Evolutionary conservation across 2,888 invertebrate genomes (phyloP).

Genomic region (Isotomurus palustris): DNA sequence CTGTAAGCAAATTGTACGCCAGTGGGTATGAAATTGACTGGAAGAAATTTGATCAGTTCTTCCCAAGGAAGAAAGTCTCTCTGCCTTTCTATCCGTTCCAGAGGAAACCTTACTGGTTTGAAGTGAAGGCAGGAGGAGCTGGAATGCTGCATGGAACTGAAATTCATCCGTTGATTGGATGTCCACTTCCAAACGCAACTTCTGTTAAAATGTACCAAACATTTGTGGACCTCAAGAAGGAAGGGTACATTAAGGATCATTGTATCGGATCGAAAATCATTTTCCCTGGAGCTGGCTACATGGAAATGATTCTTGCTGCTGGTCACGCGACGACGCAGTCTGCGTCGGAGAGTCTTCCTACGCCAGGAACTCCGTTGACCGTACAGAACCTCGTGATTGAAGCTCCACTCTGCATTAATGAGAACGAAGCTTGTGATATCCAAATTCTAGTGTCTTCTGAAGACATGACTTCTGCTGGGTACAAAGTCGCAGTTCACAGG

Average conservation of each 20-base stretch:
- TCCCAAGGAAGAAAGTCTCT: constrained; percentile 12
- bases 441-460: constrained; percentile 9
- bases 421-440: constrained; percentile 8
- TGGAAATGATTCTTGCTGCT: constrained; percentile 30
- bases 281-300: constrained; percentile 30
- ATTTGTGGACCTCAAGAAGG: constrained; percentile 5
- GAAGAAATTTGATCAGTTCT: constrained; percentile 18
- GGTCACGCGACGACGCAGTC: constrained; percentile 20
- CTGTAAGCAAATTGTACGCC: constrained; percentile 24
- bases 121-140: not conserved
- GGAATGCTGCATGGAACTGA: constrained; percentile 7
- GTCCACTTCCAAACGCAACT: constrained; percentile 21
- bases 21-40: constrained; percentile 25
- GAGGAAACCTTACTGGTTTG: constrained; percentile 26
- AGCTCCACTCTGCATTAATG: constrained; percentile 19
- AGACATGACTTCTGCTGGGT: constrained; percentile 6
- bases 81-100: constrained; percentile 32
- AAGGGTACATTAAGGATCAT: constrained; percentile 30
- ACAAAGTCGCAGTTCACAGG: constrained; percentile 3
- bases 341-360: not conserved
- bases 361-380: constrained; percentile 23
- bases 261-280: constrained; percentile 24
- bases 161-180: constrained; percentile 5
- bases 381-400: constrained; percentile 25
- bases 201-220: constrained; percentile 22